A percentile compares a stretch with the other conserved stretches of the same genome.
Evolutionary conservation across 2,113 vertebrate genomes (phyloP).

Genomic region (Lontra canadensis): DNA sequence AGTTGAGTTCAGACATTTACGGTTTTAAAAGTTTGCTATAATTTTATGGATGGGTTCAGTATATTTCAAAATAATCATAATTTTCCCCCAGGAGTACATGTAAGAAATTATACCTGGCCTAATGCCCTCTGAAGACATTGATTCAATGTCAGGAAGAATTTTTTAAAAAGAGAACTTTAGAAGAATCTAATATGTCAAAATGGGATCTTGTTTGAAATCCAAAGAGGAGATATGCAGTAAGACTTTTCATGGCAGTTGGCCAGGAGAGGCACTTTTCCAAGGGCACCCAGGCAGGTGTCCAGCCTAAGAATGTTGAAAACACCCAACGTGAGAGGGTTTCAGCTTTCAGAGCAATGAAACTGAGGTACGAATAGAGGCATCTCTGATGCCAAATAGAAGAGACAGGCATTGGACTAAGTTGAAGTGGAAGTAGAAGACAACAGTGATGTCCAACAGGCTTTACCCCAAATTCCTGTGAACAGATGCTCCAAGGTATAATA

Average conservation of each 20-base stretch:
- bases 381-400: neutral
- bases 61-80: neutral
- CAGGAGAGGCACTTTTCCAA: neutral
- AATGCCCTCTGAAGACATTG: neutral
- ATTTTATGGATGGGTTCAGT: neutral
- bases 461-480: neutral
- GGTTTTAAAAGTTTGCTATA: neutral
- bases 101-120: neutral
- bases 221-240: neutral
- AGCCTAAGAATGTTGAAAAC: neutral
- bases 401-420: neutral
- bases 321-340: neutral
- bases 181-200: neutral
- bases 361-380: neutral
- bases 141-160: neutral
- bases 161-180: neutral
- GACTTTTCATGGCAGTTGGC: neutral
- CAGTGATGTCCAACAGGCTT: neutral
- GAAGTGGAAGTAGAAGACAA: neutral
- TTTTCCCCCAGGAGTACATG: neutral
- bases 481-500: neutral
- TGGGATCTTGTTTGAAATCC: neutral
- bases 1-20: neutral
- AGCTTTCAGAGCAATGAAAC: neutral
- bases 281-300: neutral